Evolutionary conservation across 2,888 invertebrate genomes (phyloP).

Genomic region (Tachina lurida): DNA sequence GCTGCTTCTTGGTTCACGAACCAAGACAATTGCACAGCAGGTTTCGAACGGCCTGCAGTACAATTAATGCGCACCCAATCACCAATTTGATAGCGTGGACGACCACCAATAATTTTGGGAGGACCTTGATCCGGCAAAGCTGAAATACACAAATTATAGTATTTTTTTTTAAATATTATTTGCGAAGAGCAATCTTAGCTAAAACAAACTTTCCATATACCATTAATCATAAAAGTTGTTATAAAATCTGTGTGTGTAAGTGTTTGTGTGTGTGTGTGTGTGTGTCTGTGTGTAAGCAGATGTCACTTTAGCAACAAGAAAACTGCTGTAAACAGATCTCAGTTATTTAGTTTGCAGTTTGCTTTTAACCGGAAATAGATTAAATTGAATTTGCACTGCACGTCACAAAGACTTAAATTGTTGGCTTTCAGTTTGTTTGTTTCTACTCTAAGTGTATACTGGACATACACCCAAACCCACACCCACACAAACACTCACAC

Average conservation of each 20-base stretch:
- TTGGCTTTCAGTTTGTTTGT: neutral
- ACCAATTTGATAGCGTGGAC: constrained; percentile 85
- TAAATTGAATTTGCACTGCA: constrained; percentile 22
- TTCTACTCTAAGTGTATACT: neutral
- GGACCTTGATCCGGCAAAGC: constrained; percentile 86
- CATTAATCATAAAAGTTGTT: too few species aligned
- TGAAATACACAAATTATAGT: constrained; percentile 75
- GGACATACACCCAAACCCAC: neutral
- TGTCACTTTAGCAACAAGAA: too few species aligned
- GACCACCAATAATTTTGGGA: constrained; percentile 85
- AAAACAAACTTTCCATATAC: neutral
- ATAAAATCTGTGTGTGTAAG: neutral
- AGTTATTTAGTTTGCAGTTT: neutral
- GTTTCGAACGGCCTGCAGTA: constrained; percentile 86
- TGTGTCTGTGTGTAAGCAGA: neutral
- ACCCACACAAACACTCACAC: neutral
- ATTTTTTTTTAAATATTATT: neutral
- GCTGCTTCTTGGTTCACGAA: constrained; percentile 85
- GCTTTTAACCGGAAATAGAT: constrained; percentile 12
- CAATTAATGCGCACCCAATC: constrained; percentile 86
- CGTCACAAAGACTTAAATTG: constrained; percentile 1
- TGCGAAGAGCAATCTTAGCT: neutral
- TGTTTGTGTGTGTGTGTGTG: neutral
- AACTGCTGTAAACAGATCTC: neutral
- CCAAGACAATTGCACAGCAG: constrained; percentile 85